Evolutionary conservation across 2,113 vertebrate species (phyloP).

Genomic region (Menidia beryllina): DNA sequence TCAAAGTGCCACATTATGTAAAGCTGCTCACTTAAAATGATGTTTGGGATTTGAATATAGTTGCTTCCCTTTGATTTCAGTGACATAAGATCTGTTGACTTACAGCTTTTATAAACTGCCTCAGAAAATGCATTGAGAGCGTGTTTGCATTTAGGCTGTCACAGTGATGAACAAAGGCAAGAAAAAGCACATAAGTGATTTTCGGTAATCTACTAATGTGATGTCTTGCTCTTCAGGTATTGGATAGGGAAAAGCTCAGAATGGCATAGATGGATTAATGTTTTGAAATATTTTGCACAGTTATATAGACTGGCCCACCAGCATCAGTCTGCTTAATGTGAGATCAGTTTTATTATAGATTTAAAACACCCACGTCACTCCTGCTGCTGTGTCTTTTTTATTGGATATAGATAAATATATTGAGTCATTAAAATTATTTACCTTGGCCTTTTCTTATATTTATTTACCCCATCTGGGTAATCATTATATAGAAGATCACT

Average conservation of each 20-base stretch:
- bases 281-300: constrained; percentile 27
- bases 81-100: constrained; percentile 64
- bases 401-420: too few relatives aligned
- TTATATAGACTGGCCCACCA: constrained; percentile 11
- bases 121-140: constrained; percentile 13
- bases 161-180: neutral
- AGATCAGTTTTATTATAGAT: neutral
- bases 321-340: constrained; percentile 12
- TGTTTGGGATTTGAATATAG: constrained; percentile 60
- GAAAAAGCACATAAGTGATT: neutral
- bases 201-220: neutral
- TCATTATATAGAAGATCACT: too few relatives aligned
- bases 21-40: constrained; percentile 62
- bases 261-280: constrained; percentile 23
- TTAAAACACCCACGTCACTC: too few relatives aligned
- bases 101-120: constrained; percentile 55
- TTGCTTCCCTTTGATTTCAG: constrained; percentile 59
- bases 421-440: too few relatives aligned
- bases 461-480: too few relatives aligned
- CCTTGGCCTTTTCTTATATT: too few relatives aligned
- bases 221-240: constrained; percentile 9
- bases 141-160: neutral
- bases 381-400: too few relatives aligned
- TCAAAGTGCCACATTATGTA: constrained; percentile 60
- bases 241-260: constrained; percentile 23